Evolutionary conservation across 2,797 vertebrate genomes (phyloP).

Genomic region (Hemibagrus guttatus): DNA sequence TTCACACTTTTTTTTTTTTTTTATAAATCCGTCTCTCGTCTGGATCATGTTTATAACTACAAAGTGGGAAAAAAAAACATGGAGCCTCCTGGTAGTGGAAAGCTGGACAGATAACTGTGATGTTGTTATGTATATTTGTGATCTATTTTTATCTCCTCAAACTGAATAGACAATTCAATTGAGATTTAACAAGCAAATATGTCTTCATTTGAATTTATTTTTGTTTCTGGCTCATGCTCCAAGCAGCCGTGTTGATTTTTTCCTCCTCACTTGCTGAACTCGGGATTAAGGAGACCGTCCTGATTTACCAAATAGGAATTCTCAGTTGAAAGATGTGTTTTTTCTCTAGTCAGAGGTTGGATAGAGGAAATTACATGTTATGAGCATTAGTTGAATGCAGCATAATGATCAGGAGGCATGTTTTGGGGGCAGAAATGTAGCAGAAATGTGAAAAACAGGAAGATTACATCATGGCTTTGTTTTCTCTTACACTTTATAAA

Average conservation of each 20-base stretch:
- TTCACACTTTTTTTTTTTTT: no score
- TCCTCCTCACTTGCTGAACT: not conserved
- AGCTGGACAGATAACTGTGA: constrained; percentile 48
- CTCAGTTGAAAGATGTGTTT: not conserved
- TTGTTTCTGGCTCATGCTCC: not conserved
- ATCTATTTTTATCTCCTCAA: not conserved
- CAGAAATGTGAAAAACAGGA: not conserved
- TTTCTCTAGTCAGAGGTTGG: not conserved
- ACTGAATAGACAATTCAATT: no score
- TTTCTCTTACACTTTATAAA: not conserved
- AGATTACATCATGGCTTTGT: not conserved
- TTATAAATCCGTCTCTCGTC: not conserved
- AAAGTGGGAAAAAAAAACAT: not conserved
- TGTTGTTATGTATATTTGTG: no score
- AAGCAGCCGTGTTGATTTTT: not conserved
- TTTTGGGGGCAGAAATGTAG: not conserved
- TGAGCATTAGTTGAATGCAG: not conserved
- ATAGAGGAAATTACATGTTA: not conserved
- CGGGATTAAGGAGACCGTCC: not conserved
- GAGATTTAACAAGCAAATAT: no score
- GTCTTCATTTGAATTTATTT: not conserved
- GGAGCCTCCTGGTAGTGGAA: not conserved
- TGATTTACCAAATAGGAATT: not conserved
- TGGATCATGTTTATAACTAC: not conserved
- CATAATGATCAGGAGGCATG: not conserved